phyloP scores from a whole-genome alignment of 2,797 vertebrate genomes.

The Enteromius thamalakanensis region DNA sequence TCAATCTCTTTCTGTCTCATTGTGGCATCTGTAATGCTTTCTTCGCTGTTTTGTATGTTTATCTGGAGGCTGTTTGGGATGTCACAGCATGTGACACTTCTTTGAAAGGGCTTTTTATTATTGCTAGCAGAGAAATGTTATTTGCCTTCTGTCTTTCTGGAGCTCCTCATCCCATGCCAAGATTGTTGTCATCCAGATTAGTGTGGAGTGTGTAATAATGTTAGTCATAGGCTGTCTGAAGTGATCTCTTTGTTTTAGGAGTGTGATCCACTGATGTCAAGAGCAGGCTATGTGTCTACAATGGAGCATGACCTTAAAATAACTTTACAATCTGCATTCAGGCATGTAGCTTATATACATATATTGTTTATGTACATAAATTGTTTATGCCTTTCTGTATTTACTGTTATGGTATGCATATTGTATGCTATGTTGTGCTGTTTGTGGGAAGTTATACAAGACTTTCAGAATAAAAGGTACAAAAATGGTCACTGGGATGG shows the following conservation, averaged over 20 bases:
- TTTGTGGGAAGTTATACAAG: background rate
- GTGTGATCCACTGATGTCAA: conserved; percentile 30
- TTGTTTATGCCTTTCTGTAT: background rate
- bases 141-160: conserved; percentile 27
- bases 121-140: conserved; percentile 14
- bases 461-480: background rate
- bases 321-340: background rate
- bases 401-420: background rate
- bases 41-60: conserved; percentile 15
- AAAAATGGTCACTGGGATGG: background rate
- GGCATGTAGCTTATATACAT: background rate
- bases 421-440: background rate
- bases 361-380: background rate
- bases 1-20: background rate
- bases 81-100: conserved; percentile 24
- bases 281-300: background rate
- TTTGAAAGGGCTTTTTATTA: conserved; percentile 36
- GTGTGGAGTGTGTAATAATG: conserved; percentile 44
- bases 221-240: conserved; percentile 53
- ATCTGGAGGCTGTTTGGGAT: conserved; percentile 21
- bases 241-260: conserved; percentile 36
- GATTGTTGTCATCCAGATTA: conserved; percentile 47
- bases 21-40: conserved; percentile 5
- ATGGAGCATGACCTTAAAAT: background rate
- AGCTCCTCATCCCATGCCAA: conserved; percentile 31